A percentile compares a stretch with the other conserved stretches of the same genome.
phyloP scores from a whole-genome alignment of 30 jellyfish, hydroid and myxozoan genomes.

The Aurelia coerulea region DNA sequence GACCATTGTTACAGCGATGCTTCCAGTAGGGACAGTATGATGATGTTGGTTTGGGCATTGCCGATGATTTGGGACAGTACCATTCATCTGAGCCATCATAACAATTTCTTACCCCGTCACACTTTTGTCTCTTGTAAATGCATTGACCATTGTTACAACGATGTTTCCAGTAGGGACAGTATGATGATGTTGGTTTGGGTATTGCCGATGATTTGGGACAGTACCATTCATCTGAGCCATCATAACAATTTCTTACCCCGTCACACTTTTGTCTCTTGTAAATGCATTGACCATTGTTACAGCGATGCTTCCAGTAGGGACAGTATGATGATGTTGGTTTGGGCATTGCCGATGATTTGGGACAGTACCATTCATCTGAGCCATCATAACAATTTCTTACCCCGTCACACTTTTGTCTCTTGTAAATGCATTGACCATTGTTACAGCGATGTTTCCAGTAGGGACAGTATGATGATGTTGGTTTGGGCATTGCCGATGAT shows the following conservation, averaged over 20 bases:
- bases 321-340: conserved; percentile 38
- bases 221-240: conserved; percentile 19
- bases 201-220: neutral
- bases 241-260: neutral
- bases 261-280: neutral
- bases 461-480: conserved; percentile 46
- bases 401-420: too few relatives aligned
- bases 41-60: conserved; percentile 9
- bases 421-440: too few relatives aligned
- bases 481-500: neutral
- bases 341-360: conserved; percentile 4
- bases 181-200: conserved; percentile 24
- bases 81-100: conserved; percentile 41
- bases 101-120: conserved; percentile 11
- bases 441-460: neutral
- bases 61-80: neutral
- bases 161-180: conserved; percentile 43
- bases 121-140: conserved; percentile 11
- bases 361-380: conserved; percentile 1
- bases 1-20: too few relatives aligned
- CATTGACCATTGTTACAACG: conserved; percentile 33
- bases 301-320: conserved; percentile 31
- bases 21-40: conserved; percentile 20
- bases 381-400: too few relatives aligned
- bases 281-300: conserved; percentile 21